phyloP scores from a whole-genome alignment of 2,113 vertebrate genomes.

The Rhea americana region DNA sequence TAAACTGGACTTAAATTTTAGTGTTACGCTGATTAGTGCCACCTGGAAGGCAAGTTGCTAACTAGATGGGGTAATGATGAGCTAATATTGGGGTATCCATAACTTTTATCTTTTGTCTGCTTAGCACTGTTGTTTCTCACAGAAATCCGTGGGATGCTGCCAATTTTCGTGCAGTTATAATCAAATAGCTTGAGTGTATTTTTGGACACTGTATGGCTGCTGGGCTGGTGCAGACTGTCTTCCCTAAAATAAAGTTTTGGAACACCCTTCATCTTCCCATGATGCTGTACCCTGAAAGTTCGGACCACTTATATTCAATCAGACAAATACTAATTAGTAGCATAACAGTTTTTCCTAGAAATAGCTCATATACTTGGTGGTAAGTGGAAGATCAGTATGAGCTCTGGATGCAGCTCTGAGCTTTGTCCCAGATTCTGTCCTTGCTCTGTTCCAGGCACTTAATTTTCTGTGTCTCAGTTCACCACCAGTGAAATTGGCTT shows the following conservation, averaged over 20 bases:
- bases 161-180: background rate
- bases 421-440: background rate
- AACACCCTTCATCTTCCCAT: background rate
- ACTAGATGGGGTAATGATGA: background rate
- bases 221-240: background rate
- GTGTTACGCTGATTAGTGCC: background rate
- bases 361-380: background rate
- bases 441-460: background rate
- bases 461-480: background rate
- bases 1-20: background rate
- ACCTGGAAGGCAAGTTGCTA: background rate
- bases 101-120: background rate
- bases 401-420: background rate
- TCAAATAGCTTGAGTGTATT: background rate
- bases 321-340: background rate
- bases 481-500: background rate
- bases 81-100: background rate
- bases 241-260: background rate
- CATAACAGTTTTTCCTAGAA: background rate
- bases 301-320: background rate
- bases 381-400: background rate
- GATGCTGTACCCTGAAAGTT: background rate
- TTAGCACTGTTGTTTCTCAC: background rate
- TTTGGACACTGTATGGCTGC: background rate
- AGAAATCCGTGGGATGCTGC: background rate